Evolutionary conservation across 2,797 vertebrate species (phyloP), one percentile per base, ranked within the genome.

Genomic region (Emys orbicularis): DNA sequence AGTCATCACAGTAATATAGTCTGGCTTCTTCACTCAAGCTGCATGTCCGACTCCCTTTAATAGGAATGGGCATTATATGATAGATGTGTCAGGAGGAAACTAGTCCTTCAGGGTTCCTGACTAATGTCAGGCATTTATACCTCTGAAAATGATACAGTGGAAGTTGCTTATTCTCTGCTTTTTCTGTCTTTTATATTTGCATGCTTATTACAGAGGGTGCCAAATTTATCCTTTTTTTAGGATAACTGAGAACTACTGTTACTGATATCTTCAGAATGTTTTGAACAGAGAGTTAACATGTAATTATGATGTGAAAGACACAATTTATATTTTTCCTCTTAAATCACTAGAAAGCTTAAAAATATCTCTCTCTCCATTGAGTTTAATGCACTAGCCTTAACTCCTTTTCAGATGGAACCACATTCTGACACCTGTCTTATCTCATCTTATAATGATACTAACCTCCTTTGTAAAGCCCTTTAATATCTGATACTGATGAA

Each of bases 291-390:
- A 95, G 27, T 49, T 96, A 95, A 68, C 49, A 52, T 89, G 37
- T 61, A 89, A 79, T 90, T 95, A 77, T 92, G 84, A 94, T 65
- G 25, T 49, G 52, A 94, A 53, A 84, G 29, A 89, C 91, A 52
- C n/a, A 90, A 47, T 83, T 86, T 92, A 57, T 92, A 83, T 93
- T 95, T 97, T 94, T 49, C 29, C 56, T 95, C 34, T 84, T 94
- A 91, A 96, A 91, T 86, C 52, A 81, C 81, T 37, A 34, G 29
- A 31, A 93, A 2, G 52, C 79, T 92, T 86, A 90, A 93, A 93
- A 94, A 92, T 77, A 31, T 90, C 74, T 59, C 21, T 61, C 83
- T 5, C 79, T 97, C 77, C 41, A 80, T 65, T 54, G 82, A 95
- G 77, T 86, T 89, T 93, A 65, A 76, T 95, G 50, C 90, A 83